Conservation (phyloP, 1,140 invertebrate species). For the Drosophila prosaltans region DNA sequence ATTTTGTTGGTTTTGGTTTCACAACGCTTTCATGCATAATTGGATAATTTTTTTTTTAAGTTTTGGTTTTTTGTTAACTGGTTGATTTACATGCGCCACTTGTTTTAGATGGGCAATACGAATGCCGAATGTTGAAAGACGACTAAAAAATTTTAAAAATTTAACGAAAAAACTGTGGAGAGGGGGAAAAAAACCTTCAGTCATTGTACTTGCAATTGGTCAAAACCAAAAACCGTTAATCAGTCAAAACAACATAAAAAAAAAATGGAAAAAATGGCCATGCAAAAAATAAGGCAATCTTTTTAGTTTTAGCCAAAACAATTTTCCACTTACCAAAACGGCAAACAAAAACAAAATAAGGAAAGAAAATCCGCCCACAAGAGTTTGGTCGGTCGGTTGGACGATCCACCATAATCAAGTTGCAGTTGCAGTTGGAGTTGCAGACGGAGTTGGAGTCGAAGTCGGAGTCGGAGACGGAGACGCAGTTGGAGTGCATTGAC, state of each 20-base stretch:
- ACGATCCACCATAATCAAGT: slow-evolving; percentile 12
- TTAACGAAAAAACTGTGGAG: neutral
- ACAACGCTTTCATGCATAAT: slow-evolving; percentile 22
- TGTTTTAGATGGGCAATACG: slow-evolving; percentile 33
- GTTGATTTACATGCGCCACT: slow-evolving; percentile 43
- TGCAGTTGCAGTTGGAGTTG: slow-evolving; percentile 5
- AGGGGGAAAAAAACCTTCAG: slow-evolving; percentile 12
- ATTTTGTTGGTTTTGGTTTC: slow-evolving; percentile 12
- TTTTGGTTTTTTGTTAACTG: slow-evolving; percentile 12
- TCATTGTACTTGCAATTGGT: slow-evolving; percentile 16
- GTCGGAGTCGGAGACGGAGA: neutral
- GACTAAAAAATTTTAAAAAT: slow-evolving; percentile 13
- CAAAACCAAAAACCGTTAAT: slow-evolving; percentile 18
- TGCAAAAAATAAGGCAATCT: slow-evolving; percentile 15
- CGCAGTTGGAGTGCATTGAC: slow-evolving; percentile 13
- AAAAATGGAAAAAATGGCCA: neutral
- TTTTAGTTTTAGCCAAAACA: neutral
- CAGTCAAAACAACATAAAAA: slow-evolving; percentile 11
- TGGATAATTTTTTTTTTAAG: slow-evolving; percentile 20
- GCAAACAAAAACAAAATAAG: neutral
- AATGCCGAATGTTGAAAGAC: slow-evolving; percentile 52
- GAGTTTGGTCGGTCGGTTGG: neutral
- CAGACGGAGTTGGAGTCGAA: neutral
- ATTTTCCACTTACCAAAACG: slow-evolving; percentile 8
- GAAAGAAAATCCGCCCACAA: slow-evolving; percentile 12